Evolutionary conservation across 2,888 invertebrate species (phyloP), one percentile per base, ranked within the genome.

Genomic region (Agrotis segetum): DNA sequence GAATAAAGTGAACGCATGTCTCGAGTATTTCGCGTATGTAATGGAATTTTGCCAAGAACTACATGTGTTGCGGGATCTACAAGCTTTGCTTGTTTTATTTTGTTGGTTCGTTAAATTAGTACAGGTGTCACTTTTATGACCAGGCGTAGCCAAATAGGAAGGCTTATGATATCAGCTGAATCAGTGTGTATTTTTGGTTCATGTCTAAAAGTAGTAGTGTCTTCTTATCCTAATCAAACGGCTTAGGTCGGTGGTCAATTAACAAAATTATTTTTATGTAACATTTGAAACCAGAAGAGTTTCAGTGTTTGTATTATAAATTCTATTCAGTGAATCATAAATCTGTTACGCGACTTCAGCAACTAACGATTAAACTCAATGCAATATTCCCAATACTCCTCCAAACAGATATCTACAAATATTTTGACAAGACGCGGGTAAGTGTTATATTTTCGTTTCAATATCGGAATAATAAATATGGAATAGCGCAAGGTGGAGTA

Each of bases 1-100:
- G 89, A 92, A 93, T 89, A 89, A 91, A 89, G 87, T 84, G 82
- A 86, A 84, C 87, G 88, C 88, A 85, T 87, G 83, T 85, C 85
- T 85, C 77, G 76, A 83, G 78, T 85, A 87, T 87, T 86, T 85
- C 71, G 85, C 85, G 84, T 83, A 85, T 73, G 76, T 75, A 75
- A 83, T 77, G 70, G 68, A 79, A 83, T 82, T 78, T 81, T 76
- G 81, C 85, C 79, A 83, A 81, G 78, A 83, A 77, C 70, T 74
- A 74, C 82, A 82, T 73, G 50, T 74, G 67, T 80, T 83, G 71
- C 65, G 79, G 74, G 66, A 78, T 79, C 81, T 67, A 82, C 73
- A 52, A 60, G 65, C 58, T 82, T 84, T 64, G 21, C 44, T 56
- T 58, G 67, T 65, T 61, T 72, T 69, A 60, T 67, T 77, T 61